These are phyloP conservation scores for Peucedramus taeniatus DNA, from an alignment of 2,113 vertebrate species.

Conservation along the genomic window DNA sequence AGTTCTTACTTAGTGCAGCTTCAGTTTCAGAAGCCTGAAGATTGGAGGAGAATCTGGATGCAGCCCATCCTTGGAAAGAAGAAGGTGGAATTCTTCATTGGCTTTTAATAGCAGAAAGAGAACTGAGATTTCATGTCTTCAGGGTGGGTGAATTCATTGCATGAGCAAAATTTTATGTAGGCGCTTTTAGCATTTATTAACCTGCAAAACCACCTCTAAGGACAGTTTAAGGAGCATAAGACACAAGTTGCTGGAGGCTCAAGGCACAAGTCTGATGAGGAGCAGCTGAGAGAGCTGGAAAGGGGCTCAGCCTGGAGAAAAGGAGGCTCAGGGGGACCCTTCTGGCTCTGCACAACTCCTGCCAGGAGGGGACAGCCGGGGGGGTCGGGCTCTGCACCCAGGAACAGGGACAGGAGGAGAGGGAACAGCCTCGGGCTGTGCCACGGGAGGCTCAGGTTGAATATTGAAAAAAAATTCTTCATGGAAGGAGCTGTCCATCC, in stretches of 20 bases:
- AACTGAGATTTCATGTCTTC: neutral
- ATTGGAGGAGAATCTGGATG: neutral
- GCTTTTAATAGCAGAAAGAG: neutral
- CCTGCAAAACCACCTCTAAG: neutral
- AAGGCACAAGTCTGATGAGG: neutral
- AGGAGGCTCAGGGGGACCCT: neutral
- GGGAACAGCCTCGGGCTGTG: neutral
- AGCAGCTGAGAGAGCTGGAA: neutral
- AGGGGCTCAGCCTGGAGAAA: neutral
- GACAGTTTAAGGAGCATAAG: neutral
- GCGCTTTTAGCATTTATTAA: neutral
- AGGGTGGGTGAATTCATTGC: neutral
- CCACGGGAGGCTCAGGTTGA: rapidly evolving
- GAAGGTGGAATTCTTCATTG: neutral
- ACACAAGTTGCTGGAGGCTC: neutral
- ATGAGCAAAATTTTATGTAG: neutral
- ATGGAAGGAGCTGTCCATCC: neutral
- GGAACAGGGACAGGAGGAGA: neutral
- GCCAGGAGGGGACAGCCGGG: neutral
- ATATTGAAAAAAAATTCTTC: neutral
- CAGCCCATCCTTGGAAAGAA: neutral
- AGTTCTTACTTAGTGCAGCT: neutral
- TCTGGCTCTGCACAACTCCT: neutral
- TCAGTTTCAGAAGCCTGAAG: neutral
- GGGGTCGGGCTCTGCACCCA: neutral